Conservation (phyloP, 2,888 invertebrate species). For the Steinernema hermaphroditum region DNA sequence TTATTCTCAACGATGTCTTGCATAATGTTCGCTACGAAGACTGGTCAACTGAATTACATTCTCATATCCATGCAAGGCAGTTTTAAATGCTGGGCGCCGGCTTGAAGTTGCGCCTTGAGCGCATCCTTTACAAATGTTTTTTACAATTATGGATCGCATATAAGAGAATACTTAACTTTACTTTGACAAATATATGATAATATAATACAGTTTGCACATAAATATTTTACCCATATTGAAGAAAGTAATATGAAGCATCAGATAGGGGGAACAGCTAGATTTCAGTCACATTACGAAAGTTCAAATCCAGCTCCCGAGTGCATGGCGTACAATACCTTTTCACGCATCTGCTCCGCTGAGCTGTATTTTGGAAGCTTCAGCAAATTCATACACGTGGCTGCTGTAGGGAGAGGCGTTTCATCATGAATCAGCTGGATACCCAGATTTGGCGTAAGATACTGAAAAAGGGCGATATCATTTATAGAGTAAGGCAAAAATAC, state of each 20-base stretch:
- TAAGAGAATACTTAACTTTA: no score
- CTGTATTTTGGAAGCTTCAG: conserved; percentile 95
- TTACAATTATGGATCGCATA: no score
- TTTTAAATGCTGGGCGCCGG: not conserved
- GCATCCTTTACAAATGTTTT: not conserved
- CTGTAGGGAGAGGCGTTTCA: conserved; percentile 84
- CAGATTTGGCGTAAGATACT: conserved; percentile 84
- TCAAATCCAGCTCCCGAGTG: conserved; percentile 96
- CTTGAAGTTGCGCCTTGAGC: no score
- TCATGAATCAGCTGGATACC: conserved; percentile 78
- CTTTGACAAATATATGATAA: no score
- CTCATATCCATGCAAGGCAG: not conserved
- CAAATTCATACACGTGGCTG: conserved; percentile 96
- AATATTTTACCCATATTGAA: no score
- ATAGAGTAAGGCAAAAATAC: conserved; percentile 65
- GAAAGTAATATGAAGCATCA: not conserved
- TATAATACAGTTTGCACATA: no score
- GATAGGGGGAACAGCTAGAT: no score
- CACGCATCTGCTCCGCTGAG: conserved; percentile 86
- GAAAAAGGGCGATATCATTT: not conserved
- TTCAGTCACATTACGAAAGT: conserved; percentile 77
- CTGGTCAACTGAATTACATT: not conserved
- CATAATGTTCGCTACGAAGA: conserved; percentile 32
- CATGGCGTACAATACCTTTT: conserved; percentile 92
- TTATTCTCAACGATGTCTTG: conserved; percentile 57